A percentile compares a stretch with the other conserved stretches of the same genome.
These are phyloP conservation scores for Melanocharis versteri DNA, from an alignment of 2,113 vertebrate genomes.

Conservation along the genomic window DNA sequence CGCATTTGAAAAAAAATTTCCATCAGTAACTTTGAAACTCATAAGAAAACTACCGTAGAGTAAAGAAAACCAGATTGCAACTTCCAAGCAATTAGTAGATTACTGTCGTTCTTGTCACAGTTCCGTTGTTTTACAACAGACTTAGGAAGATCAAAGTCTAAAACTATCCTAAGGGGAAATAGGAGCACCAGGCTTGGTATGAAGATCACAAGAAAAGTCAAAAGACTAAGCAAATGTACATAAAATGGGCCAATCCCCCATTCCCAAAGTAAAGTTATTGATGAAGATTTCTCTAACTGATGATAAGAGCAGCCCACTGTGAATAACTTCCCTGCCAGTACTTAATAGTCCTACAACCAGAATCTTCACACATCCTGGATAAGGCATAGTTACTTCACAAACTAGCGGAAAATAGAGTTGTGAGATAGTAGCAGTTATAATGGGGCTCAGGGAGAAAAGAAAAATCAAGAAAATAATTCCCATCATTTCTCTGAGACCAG, in stretches of 20 bases:
- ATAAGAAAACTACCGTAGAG: neutral
- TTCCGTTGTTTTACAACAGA: neutral
- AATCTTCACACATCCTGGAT: neutral
- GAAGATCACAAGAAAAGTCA: neutral
- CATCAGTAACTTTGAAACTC: neutral
- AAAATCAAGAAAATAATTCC: neutral
- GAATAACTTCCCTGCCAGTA: neutral
- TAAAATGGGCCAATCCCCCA: rapidly evolving
- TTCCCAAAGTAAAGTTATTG: neutral
- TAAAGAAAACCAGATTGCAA: neutral
- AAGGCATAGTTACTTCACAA: neutral
- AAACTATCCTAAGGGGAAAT: neutral
- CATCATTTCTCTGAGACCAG: neutral
- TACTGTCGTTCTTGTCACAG: neutral
- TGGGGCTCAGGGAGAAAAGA: neutral
- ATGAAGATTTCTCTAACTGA: neutral
- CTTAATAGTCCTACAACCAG: neutral
- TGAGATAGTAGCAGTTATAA: neutral
- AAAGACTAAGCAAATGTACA: neutral
- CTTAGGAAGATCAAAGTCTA: neutral
- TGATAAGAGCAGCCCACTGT: neutral
- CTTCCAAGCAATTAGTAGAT: neutral
- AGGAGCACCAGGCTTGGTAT: neutral
- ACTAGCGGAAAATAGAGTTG: neutral
- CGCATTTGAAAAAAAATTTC: neutral